A percentile compares a stretch with the other conserved stretches of the same genome.
Conservation (phyloP, 1,140 invertebrate genomes). For the Zaprionus kolodkinae region DNA sequence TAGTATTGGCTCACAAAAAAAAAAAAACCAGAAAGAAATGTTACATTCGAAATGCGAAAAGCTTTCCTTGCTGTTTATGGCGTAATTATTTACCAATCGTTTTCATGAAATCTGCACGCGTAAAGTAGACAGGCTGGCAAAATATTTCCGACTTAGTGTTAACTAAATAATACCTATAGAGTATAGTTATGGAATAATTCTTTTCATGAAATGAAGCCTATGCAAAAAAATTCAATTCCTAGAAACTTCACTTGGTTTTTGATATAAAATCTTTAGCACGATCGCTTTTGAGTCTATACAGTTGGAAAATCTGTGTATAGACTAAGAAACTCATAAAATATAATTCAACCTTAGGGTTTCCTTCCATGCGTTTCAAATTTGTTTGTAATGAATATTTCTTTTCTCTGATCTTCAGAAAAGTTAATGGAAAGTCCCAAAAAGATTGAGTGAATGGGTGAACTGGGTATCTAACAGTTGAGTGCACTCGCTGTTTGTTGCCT, state of each 20-base stretch:
- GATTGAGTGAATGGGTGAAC: slow-evolving; percentile 31
- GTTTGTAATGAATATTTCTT: background rate
- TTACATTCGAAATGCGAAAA: background rate
- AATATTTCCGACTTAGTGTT: no score
- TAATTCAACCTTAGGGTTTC: no score
- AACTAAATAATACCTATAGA: no score
- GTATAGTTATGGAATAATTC: no score
- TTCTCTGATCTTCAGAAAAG: background rate
- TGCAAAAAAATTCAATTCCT: no score
- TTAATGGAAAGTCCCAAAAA: background rate
- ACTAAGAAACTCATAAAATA: no score
- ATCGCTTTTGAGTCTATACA: no score
- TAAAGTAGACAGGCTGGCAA: no score
- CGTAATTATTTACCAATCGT: background rate
- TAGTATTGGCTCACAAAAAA: background rate
- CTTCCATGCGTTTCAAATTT: background rate
- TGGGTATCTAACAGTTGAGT: slow-evolving; percentile 23
- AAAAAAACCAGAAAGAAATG: background rate
- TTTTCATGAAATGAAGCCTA: no score
- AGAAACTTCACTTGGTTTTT: no score
- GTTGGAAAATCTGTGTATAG: no score
- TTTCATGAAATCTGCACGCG: background rate
- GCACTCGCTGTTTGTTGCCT: background rate
- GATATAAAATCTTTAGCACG: no score
- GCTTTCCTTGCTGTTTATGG: background rate